A percentile compares a stretch with the other conserved stretches of the same genome.
phyloP scores from a whole-genome alignment of 2,113 vertebrate species.

The Pardalotus punctatus region DNA sequence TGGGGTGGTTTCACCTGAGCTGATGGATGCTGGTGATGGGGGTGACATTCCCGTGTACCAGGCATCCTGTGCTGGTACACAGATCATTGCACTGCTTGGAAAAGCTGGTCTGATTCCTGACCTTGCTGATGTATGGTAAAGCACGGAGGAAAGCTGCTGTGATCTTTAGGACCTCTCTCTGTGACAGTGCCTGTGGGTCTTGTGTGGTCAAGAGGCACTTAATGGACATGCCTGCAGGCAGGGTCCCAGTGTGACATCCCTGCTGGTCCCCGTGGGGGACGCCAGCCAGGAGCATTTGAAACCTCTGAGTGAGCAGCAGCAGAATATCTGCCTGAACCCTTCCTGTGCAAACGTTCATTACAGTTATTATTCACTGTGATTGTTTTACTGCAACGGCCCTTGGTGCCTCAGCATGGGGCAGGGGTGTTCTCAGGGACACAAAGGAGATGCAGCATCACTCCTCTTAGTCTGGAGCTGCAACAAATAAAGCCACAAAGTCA shows the following conservation, averaged over 20 bases:
- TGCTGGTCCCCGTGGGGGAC: accelerated
- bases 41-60: background rate
- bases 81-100: background rate
- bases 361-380: background rate
- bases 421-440: background rate
- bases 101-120: background rate
- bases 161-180: background rate
- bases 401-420: background rate
- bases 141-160: background rate
- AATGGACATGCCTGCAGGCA: background rate
- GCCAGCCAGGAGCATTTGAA: accelerated
- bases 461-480: background rate
- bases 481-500: background rate
- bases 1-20: background rate
- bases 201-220: background rate
- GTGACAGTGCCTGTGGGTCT: background rate
- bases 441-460: background rate
- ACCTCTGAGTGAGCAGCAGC: background rate
- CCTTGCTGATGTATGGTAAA: background rate
- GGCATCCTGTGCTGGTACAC: background rate
- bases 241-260: background rate
- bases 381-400: background rate
- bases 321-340: background rate
- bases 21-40: background rate
- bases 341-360: background rate